Conservation (phyloP, 2,888 invertebrate genomes). For the Lithophane semibrunnea region DNA sequence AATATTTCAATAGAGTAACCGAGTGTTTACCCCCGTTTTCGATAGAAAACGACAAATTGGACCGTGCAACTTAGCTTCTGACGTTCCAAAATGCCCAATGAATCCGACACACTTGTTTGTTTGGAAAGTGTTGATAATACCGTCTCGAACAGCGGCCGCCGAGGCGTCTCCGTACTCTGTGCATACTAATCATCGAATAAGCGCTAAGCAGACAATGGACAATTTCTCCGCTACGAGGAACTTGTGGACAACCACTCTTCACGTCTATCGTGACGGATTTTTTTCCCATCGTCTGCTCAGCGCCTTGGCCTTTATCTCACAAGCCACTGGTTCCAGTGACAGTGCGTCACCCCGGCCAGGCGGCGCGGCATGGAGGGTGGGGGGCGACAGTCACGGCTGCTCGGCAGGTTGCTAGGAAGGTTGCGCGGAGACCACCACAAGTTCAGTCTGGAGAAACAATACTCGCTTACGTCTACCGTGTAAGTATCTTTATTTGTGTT, state of each 20-base stretch:
- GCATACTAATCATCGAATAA: background rate
- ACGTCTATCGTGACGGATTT: background rate
- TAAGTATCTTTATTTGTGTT: constrained; percentile 60
- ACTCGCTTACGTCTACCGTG: constrained; percentile 81
- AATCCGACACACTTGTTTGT: background rate
- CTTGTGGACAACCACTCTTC: too few relatives aligned
- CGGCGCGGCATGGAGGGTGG: constrained; percentile 80
- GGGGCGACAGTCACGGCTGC: constrained; percentile 81
- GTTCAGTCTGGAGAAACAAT: constrained; percentile 76
- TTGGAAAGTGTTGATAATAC: background rate
- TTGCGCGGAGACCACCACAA: constrained; percentile 83
- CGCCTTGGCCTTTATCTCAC: background rate
- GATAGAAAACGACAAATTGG: too few relatives aligned
- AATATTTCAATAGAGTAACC: too few relatives aligned
- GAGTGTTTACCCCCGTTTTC: too few relatives aligned
- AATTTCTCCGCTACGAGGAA: background rate
- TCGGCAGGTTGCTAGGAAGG: constrained; percentile 80
- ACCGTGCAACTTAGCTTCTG: too few relatives aligned
- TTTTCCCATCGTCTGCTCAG: background rate
- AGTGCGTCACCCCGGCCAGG: constrained; percentile 57
- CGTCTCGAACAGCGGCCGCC: background rate
- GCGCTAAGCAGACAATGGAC: background rate
- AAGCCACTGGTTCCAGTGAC: constrained; percentile 28
- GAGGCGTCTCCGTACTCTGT: background rate
- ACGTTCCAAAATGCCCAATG: too few relatives aligned